Conservation (phyloP, 2,797 vertebrate species). For the Fratercula arctica region DNA sequence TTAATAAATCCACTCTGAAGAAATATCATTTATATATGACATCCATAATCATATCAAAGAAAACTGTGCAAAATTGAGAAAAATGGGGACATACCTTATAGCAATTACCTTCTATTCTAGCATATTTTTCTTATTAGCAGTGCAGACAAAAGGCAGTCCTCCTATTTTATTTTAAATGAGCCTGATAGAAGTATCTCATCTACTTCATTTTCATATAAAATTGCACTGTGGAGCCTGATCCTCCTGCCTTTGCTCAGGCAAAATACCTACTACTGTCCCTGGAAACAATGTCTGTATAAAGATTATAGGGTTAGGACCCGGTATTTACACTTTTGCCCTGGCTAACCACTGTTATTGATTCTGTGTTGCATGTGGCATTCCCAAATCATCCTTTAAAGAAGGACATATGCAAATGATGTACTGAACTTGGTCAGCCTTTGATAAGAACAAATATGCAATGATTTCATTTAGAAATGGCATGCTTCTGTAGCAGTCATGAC, state of each 20-base stretch:
- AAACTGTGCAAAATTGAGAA: slow-evolving; percentile 68
- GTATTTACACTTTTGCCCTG: background rate
- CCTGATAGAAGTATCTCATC: slow-evolving; percentile 28
- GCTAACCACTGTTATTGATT: background rate
- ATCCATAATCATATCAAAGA: slow-evolving; percentile 70
- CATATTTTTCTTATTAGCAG: slow-evolving; percentile 69
- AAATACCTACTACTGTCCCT: background rate
- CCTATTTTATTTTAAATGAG: slow-evolving; percentile 67
- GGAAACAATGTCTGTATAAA: background rate
- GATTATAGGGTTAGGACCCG: background rate
- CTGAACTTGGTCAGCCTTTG: slow-evolving; percentile 47
- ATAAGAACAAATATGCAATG: background rate
- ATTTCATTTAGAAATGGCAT: background rate
- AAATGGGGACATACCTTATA: slow-evolving; percentile 64
- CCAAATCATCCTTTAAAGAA: slow-evolving; percentile 30
- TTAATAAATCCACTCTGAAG: slow-evolving; percentile 67
- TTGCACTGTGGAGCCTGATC: background rate
- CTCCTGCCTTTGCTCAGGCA: background rate
- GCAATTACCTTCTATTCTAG: slow-evolving; percentile 69
- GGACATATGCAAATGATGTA: background rate
- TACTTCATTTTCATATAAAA: slow-evolving; percentile 65
- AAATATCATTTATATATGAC: slow-evolving; percentile 60
- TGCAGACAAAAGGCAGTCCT: slow-evolving; percentile 40
- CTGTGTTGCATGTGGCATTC: slow-evolving; percentile 23
- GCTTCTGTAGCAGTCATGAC: background rate